These are phyloP conservation scores for Melangyna quadrimaculata DNA, from an alignment of 2,888 invertebrate species.

Conservation along the genomic window DNA sequence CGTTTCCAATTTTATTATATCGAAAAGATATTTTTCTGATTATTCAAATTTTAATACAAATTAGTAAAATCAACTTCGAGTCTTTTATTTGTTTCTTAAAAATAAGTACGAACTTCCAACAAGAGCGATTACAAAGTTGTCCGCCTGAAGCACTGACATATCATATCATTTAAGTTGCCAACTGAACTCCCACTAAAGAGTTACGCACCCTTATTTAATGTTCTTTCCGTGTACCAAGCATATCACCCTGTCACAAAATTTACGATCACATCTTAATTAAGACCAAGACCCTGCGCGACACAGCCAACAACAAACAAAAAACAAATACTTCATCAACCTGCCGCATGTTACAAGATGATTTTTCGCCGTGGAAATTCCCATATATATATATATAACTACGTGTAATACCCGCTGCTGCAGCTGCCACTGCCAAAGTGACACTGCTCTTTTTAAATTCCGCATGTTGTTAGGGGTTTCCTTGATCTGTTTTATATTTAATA, in stretches of 20 bases:
- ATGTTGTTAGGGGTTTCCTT: conserved; percentile 17
- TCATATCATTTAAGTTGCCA: conserved; percentile 30
- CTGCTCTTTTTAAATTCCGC: conserved; percentile 53
- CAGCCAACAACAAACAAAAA: not conserved
- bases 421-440: conserved; percentile 36
- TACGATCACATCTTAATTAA: conserved; percentile 57
- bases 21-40: too few species aligned
- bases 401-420: not conserved
- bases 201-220: conserved; percentile 43
- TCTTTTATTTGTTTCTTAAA: not conserved
- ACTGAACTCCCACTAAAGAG: conserved; percentile 39
- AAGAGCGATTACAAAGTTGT: not conserved
- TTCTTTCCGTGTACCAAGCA: conserved; percentile 48
- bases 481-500: conserved; percentile 35
- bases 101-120: not conserved
- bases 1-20: too few species aligned
- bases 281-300: conserved; percentile 25
- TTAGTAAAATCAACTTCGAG: too few species aligned
- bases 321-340: conserved; percentile 56
- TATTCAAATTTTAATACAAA: too few species aligned
- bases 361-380: conserved; percentile 21
- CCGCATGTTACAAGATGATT: conserved; percentile 46
- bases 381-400: conserved; percentile 51
- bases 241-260: conserved; percentile 48
- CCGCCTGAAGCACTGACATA: not conserved